Evolutionary conservation across 2,888 invertebrate species (phyloP), one percentile per base, ranked within the genome.

Genomic region (Chaitophorus viminalis): DNA sequence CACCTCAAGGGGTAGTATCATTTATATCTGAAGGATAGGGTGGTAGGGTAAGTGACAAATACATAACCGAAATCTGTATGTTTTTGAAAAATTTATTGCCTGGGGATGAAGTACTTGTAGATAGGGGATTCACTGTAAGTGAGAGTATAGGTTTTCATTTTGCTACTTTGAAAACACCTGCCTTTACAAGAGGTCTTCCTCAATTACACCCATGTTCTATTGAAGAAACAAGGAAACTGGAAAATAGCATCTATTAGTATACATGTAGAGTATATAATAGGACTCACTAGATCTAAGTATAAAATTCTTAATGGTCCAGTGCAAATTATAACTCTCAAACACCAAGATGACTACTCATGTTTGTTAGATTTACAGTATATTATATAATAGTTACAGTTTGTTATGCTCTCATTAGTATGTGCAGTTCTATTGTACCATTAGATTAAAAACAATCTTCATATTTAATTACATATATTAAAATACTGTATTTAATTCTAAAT

Each of bases 11-110:
- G 36, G 36, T 39, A 39, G 36, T 39, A 39, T 39, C 90, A 85
- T 91, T 90, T 90, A 89, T 91, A 11, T 91, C 91, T 33, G 77
- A 88, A 36, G 91, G 91, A 17, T 91, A 89, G 90, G 91, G 91
- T 68, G 91, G 91, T 31, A 82, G 90, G 89, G 89, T 89, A 21
- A 87, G 89, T 31, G 90, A 91, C 88, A 89, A 78, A 52, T 14
- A 78, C 33, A 65, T 90, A 36, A 88, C 90, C 81, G 84, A 90
- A 89, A 75, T 89, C 60, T 88, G 90, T 89, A 89, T 89, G 18
- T 89, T 89, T 81, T 75, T 90, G 29, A 82, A 90, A 8, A 82
- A 74, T 46, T 81, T 90, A 39, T 88, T 89, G 46, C 82, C 77
- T 86, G 88, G 88, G 39, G 79, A 88, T 88, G 81, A 76, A 68